A percentile compares a stretch with the other conserved stretches of the same genome.
phyloP scores from a whole-genome alignment of 1,140 invertebrate species.

The Bombus confusus region DNA sequence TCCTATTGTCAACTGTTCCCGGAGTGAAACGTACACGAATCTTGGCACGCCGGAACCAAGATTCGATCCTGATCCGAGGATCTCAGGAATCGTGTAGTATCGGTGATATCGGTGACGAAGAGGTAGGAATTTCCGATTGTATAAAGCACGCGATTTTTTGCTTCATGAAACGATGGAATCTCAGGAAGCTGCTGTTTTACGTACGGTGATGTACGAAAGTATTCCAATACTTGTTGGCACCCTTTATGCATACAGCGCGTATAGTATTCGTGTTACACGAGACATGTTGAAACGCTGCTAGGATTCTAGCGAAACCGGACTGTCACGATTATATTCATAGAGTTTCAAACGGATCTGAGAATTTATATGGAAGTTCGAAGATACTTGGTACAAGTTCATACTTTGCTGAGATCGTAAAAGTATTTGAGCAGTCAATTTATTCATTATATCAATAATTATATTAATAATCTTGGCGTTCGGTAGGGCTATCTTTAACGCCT shows the following conservation, averaged over 20 bases:
- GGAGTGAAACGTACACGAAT: background rate
- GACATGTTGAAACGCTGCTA: too few relatives aligned
- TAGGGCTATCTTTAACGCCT: too few relatives aligned
- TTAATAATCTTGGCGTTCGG: too few relatives aligned
- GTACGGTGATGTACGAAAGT: background rate
- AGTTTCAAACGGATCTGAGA: too few relatives aligned
- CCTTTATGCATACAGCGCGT: background rate
- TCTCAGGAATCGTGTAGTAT: background rate
- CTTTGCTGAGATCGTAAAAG: too few relatives aligned
- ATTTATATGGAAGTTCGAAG: too few relatives aligned
- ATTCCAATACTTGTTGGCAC: background rate
- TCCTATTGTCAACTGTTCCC: background rate
- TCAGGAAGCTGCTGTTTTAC: background rate
- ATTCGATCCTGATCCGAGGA: background rate
- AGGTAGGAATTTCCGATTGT: background rate
- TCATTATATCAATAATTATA: too few relatives aligned
- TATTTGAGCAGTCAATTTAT: too few relatives aligned
- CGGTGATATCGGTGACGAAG: background rate
- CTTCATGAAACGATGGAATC: background rate
- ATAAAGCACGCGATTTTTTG: background rate
- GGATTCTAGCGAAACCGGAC: too few relatives aligned
- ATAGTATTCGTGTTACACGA: too few relatives aligned
- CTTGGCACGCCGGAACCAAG: background rate
- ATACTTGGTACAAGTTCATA: too few relatives aligned
- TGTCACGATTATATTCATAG: too few relatives aligned